A percentile compares a stretch with the other conserved stretches of the same genome.
These are phyloP conservation scores for Microcaecilia unicolor DNA, from an alignment of 2,797 vertebrate genomes.

Conservation along the genomic window DNA sequence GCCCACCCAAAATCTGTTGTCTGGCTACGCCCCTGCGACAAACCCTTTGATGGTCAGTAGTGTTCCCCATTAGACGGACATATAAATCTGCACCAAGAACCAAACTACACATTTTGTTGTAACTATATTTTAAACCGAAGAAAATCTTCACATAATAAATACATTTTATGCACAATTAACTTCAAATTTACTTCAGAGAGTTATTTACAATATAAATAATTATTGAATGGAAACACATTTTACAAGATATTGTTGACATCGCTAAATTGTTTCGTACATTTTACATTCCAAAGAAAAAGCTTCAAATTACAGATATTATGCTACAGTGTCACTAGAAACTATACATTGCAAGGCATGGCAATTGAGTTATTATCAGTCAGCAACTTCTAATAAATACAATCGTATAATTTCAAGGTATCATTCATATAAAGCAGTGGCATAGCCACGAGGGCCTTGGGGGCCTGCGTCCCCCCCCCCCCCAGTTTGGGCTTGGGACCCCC, in stretches of 20 bases:
- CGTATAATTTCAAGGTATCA: slow-evolving; percentile 9
- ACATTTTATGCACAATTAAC: slow-evolving; percentile 82
- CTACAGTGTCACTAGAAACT: slow-evolving; percentile 57
- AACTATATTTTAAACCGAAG: slow-evolving; percentile 82
- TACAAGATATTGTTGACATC: slow-evolving; percentile 68
- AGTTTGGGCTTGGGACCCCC: no score
- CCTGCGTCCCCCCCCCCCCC: no score
- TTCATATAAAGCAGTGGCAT: slow-evolving; percentile 42
- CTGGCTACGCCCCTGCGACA: no score
- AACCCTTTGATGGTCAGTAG: no score
- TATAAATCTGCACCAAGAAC: no score
- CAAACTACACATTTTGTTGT: slow-evolving; percentile 53
- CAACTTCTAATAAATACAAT: slow-evolving; percentile 41
- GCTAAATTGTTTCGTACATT: slow-evolving; percentile 62
- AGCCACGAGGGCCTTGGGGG: no score
- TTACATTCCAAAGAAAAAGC: slow-evolving; percentile 67
- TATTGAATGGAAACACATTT: slow-evolving; percentile 74
- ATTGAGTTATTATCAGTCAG: slow-evolving; percentile 38
- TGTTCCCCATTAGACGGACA: no score
- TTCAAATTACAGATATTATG: slow-evolving; percentile 72
- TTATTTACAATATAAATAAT: slow-evolving; percentile 93
- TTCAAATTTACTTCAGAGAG: slow-evolving; percentile 82
- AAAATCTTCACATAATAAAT: slow-evolving; percentile 93
- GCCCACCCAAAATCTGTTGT: no score
- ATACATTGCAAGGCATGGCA: slow-evolving; percentile 53